Evolutionary conservation across 2,888 invertebrate species (phyloP), one percentile per base, ranked within the genome.

Genomic region (Aleiodes testaceus): DNA sequence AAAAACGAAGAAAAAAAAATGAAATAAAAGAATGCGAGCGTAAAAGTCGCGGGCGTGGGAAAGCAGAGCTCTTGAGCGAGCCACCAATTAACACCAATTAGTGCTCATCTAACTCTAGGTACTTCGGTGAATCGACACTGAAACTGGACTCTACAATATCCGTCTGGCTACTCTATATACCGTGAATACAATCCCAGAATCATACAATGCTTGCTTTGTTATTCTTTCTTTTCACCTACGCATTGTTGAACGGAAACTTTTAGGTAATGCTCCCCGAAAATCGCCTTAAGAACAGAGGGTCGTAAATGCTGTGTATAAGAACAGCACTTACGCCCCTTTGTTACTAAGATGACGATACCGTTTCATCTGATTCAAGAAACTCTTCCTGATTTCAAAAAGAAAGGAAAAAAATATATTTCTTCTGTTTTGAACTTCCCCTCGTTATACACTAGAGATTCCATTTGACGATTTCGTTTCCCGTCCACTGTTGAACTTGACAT

Each of bases 1-100:
- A 63, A 30, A 49, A 53, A 44, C 52, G 61, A 68, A 64, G 59
- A 72, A 66, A 74, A 74, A 76, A 79, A 77, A 77, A 36, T 64
- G 67, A 26, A 44, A 53, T 61, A 72, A 76, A 79, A 75, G 80
- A 82, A 81, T 78, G 79, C 80, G 82, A 81, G 83, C 80, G 81
- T 78, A 82, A 83, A 84, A 85, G 84, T 84, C 84, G 85, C 83
- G 84, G 85, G 86, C 87, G 87, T 86, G 87, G 85, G 87, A 87
- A 86, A 86, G 85, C 76, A 78, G 80, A 80, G 78, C 80, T 79
- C 78, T 36, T 79, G 81, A 82, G 82, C 80, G 82, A 83, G 83
- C 81, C 84, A 82, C 82, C 86, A 87, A 87, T 87, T 87, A 87
- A 86, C 87, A 86, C 85, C 87, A 87, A 87, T 87, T 87, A 87